These are phyloP conservation scores for Microctonus hyperodae DNA, from an alignment of 2,888 invertebrate species.

Conservation along the genomic window DNA sequence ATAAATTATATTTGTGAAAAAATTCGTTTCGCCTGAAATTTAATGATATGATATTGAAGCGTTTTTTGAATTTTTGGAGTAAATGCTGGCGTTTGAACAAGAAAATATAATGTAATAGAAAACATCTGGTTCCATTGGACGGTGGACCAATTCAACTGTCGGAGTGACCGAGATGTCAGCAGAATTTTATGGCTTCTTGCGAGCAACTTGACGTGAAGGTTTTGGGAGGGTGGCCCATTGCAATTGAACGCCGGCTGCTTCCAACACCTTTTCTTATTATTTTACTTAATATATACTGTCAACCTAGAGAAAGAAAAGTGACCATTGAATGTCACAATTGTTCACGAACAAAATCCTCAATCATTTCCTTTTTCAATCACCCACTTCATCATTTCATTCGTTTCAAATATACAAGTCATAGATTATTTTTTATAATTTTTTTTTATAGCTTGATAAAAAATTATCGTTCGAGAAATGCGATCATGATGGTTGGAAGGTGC, in stretches of 20 bases:
- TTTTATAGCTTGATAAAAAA: slow-evolving; percentile 31
- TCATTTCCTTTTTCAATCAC: not conserved
- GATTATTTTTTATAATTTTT: not conserved
- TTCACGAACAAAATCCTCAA: not conserved
- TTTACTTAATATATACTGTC: not conserved
- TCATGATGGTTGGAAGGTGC: slow-evolving; percentile 30
- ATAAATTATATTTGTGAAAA: too few relatives aligned
- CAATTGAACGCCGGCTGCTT: slow-evolving; percentile 33
- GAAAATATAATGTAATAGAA: slow-evolving; percentile 5
- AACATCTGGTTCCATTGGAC: slow-evolving; percentile 12
- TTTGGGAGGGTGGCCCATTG: slow-evolving; percentile 6
- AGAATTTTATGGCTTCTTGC: slow-evolving; percentile 41
- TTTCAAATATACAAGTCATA: not conserved
- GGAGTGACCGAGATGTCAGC: slow-evolving; percentile 39
- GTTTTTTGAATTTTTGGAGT: not conserved
- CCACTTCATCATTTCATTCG: not conserved
- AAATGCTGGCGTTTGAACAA: not conserved
- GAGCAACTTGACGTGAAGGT: slow-evolving; percentile 34
- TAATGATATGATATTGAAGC: not conserved
- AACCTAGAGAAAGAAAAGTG: not conserved
- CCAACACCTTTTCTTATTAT: slow-evolving; percentile 28
- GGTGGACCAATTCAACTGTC: slow-evolving; percentile 28
- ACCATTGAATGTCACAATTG: not conserved
- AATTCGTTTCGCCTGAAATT: too few relatives aligned
- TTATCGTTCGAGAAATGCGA: slow-evolving; percentile 32